These are phyloP conservation scores for Nymphalis polychloros DNA, from an alignment of 2,888 invertebrate species.

Conservation along the genomic window DNA sequence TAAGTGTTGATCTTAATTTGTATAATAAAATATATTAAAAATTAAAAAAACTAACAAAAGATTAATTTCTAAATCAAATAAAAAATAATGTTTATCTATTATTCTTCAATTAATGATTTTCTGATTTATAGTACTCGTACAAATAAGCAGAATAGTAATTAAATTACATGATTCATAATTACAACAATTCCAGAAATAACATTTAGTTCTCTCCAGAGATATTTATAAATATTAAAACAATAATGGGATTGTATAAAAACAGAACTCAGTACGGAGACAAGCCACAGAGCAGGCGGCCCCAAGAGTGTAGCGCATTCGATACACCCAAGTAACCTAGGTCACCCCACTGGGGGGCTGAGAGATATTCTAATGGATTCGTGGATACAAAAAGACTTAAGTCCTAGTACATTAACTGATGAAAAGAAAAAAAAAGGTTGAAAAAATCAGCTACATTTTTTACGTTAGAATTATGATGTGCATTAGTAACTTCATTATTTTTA, in stretches of 20 bases:
- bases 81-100: too few species aligned
- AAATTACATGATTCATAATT: too few species aligned
- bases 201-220: too few species aligned
- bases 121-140: too few species aligned
- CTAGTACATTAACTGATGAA: constrained; percentile 26
- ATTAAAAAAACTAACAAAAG: too few species aligned
- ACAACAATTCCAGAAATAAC: too few species aligned
- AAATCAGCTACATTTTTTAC: neutral
- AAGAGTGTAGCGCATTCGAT: constrained; percentile 42
- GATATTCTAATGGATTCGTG: constrained; percentile 52
- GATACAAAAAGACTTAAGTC: constrained; percentile 13
- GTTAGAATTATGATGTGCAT: neutral
- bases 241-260: neutral
- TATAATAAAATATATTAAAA: too few species aligned
- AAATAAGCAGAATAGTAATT: too few species aligned
- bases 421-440: constrained; percentile 2
- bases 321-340: constrained; percentile 43
- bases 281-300: constrained; percentile 34
- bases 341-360: constrained; percentile 50
- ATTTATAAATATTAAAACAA: neutral
- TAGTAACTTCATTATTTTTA: too few species aligned
- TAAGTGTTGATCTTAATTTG: too few species aligned
- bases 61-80: too few species aligned
- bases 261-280: constrained; percentile 5
- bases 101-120: too few species aligned